Base-by-base conservation (phyloP, 2,113 vertebrate genomes). In the Entomyzon cyanotis region DNA sequence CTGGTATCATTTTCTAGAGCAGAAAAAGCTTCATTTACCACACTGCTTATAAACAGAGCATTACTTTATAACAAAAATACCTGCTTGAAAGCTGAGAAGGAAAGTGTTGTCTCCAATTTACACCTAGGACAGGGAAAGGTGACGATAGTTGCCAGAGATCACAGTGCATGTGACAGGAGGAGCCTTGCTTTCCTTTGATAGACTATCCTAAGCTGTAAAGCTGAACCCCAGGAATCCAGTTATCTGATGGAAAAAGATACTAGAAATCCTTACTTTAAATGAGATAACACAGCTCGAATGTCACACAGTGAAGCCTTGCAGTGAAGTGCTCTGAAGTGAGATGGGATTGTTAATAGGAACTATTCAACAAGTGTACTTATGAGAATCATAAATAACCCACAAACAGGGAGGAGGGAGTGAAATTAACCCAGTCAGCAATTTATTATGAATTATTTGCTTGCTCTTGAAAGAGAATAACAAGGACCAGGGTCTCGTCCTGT, bases 331-430 rank as follows among this genome's bases (percentile, higher is more conserved):
- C 80, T 91, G 94, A 93, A 96, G 89, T 86, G 60, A 91, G 77
- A 71, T 58, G 1, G 87, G 90, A 63, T 35, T 35, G 50, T 88
- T 92, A 59, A 86, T 9, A 92, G 77, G 56, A 81, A 60, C 71
- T 79, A 53, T 82, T 92, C 65, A 64, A 68, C 47, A 82, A 79
- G 28, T 71, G 7, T 53, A 49, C 92, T 95, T 89, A 96, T 71
- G 84, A 81, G 89, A 73, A 53, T 89, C 94, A 76, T 96, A 93
- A 97, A 95, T 95, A 91, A 84, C 60, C 73, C 74, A 46, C 80
- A 89, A 79, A 73, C 16, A 85, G 53, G n/a, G 49, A 89, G 82
- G 42, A 83, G 62, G 44, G 81, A 95, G 58, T 76, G 62, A 93
- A 89, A 95, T 93, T 93, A 95, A 91, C 70, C 58, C 92, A 89